Percentiles rank a stretch among this genome's conserved stretches.
phyloP scores from a whole-genome alignment of 2,888 invertebrate species.

The Poecilus cupreus region DNA sequence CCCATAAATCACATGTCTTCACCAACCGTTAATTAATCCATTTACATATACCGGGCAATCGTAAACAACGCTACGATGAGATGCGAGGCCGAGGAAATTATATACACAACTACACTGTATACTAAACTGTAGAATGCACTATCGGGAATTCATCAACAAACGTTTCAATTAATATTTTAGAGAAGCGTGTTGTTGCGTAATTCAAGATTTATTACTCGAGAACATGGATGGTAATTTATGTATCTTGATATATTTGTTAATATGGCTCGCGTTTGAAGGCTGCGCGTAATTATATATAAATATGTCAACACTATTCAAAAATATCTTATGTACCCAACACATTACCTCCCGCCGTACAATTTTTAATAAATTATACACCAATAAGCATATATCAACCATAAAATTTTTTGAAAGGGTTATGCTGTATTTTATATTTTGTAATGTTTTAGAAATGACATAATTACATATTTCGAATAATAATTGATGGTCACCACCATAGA shows the following conservation, averaged over 20 bases:
- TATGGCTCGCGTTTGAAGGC: neutral
- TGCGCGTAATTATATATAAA: neutral
- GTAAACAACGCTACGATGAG: neutral
- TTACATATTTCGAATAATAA: too few relatives aligned
- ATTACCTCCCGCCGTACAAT: too few relatives aligned
- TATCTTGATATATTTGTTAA: neutral
- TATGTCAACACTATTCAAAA: neutral
- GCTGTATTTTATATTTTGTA: too few relatives aligned
- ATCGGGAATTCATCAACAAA: constrained; percentile 7
- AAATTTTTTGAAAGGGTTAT: too few relatives aligned
- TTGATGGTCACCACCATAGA: too few relatives aligned
- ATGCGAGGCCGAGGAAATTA: constrained; percentile 10
- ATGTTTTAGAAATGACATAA: too few relatives aligned
- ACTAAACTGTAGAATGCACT: neutral
- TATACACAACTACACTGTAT: neutral
- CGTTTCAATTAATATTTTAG: constrained; percentile 14
- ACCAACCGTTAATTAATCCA: constrained; percentile 46
- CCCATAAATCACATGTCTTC: constrained; percentile 41
- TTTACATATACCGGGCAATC: constrained; percentile 38
- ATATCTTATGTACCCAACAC: too few relatives aligned
- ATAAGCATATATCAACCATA: too few relatives aligned
- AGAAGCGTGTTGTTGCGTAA: neutral
- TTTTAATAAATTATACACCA: too few relatives aligned
- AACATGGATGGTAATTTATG: neutral
- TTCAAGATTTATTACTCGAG: neutral